Evolutionary conservation across 2,113 vertebrate species (phyloP).

Genomic region (Corythornis cristatus): DNA sequence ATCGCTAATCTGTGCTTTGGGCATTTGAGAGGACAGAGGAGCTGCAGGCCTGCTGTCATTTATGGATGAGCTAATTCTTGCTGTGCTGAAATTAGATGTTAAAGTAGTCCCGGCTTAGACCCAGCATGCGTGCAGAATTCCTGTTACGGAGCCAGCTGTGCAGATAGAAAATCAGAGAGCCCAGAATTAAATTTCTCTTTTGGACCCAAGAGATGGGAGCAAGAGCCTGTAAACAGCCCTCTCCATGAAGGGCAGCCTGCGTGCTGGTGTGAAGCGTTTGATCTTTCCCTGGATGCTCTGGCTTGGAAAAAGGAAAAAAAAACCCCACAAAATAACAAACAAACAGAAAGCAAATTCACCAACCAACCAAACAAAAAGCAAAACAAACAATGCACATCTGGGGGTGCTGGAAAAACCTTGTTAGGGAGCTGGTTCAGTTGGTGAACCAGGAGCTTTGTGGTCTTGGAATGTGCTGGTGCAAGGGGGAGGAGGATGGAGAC

Average conservation of each 20-base stretch:
- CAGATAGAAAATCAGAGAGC: slow-evolving; percentile 17
- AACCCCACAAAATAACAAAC: no score
- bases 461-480: not conserved
- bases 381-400: not conserved
- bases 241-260: not conserved
- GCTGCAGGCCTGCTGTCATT: slow-evolving; percentile 58
- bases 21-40: slow-evolving; percentile 50
- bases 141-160: slow-evolving; percentile 22
- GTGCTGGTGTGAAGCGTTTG: not conserved
- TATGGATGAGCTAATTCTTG: slow-evolving; percentile 64
- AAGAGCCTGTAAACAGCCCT: not conserved
- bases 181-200: slow-evolving; percentile 6
- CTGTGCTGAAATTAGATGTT: slow-evolving; percentile 58
- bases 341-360: no score
- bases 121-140: slow-evolving; percentile 38
- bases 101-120: slow-evolving; percentile 14
- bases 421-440: not conserved
- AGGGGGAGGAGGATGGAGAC: not conserved
- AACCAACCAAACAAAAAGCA: not conserved
- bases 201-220: slow-evolving; percentile 6
- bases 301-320: not conserved
- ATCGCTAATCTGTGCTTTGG: slow-evolving; percentile 43
- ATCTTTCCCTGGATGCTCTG: not conserved
- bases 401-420: not conserved
- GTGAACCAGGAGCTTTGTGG: not conserved